phyloP scores from a whole-genome alignment of 2,797 vertebrate species.

The Nyctibius grandis region DNA sequence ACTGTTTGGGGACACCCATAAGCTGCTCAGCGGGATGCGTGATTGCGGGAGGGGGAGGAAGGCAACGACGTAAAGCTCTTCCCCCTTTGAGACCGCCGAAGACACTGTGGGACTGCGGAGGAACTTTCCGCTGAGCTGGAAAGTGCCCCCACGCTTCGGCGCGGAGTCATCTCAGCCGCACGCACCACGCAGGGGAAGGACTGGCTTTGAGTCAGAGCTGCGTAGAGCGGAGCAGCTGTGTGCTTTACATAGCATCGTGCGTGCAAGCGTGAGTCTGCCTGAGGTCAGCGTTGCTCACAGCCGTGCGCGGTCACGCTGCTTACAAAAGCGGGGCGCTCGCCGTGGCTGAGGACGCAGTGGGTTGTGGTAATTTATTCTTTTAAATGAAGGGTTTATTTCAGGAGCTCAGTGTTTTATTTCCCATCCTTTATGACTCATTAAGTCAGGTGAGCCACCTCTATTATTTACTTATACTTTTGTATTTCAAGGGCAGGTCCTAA shows the following conservation, averaged over 20 bases:
- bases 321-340: fast-evolving
- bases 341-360: not conserved
- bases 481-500: conserved; percentile 17
- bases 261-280: not conserved
- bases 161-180: not conserved
- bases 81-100: not conserved
- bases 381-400: not conserved
- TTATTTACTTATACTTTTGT: conserved; percentile 14
- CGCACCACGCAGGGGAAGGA: not conserved
- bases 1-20: not conserved
- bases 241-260: not conserved
- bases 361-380: not conserved
- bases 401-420: conserved; percentile 5
- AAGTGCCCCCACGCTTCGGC: not conserved
- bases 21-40: not conserved
- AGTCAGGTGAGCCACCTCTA: conserved; percentile 14
- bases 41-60: not conserved
- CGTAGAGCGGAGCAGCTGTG: not conserved
- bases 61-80: not conserved
- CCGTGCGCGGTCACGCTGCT: fast-evolving
- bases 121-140: not conserved
- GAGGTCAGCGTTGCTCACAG: not conserved
- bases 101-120: not conserved
- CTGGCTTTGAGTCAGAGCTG: not conserved
- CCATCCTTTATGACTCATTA: conserved; percentile 26